phyloP scores from a whole-genome alignment of 2,113 vertebrate species.

The Microcebus jonahi region DNA sequence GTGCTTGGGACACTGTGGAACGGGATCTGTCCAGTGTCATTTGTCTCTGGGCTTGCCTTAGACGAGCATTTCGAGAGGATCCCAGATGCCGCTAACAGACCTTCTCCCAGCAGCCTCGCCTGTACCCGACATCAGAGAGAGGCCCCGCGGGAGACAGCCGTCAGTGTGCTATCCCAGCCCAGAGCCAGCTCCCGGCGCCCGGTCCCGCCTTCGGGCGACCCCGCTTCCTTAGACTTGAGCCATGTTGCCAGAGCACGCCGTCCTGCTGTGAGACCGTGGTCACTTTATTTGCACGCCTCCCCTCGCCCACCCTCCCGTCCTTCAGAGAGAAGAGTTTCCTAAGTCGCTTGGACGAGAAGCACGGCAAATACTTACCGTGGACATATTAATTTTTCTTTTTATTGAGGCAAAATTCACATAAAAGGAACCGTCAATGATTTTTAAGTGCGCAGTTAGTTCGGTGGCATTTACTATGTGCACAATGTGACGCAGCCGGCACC shows the following conservation, averaged over 20 bases:
- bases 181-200: accelerated
- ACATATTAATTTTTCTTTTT: not conserved
- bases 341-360: not conserved
- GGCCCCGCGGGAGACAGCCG: accelerated
- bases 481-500: accelerated
- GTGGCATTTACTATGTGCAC: accelerated
- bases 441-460: accelerated
- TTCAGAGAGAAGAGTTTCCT: not conserved
- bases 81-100: not conserved
- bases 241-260: accelerated
- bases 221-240: accelerated
- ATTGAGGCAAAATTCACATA: not conserved
- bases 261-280: accelerated
- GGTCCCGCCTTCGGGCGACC: accelerated
- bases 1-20: too few relatives aligned
- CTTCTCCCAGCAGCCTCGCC: accelerated
- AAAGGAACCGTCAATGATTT: accelerated
- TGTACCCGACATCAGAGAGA: accelerated
- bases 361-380: not conserved
- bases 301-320: not conserved
- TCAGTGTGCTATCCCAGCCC: accelerated
- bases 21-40: accelerated
- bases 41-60: not conserved
- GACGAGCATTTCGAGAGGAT: not conserved
- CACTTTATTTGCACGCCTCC: not conserved